phyloP scores from a whole-genome alignment of 2,113 vertebrate genomes.

The Corythornis cristatus region DNA sequence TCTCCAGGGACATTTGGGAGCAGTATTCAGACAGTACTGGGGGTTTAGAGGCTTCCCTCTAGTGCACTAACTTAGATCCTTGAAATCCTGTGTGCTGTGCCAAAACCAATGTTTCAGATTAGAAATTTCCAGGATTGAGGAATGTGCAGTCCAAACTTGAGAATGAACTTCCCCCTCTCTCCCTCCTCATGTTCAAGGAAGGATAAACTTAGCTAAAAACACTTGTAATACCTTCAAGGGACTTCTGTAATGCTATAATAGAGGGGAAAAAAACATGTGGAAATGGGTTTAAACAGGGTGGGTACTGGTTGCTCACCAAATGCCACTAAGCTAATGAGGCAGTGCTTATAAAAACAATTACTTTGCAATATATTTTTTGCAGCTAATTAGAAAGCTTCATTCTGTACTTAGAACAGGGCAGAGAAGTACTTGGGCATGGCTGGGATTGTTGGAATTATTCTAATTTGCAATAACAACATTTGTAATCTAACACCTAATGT shows the following conservation, averaged over 20 bases:
- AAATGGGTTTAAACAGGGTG: neutral
- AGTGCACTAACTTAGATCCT: neutral
- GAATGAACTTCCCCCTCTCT: neutral
- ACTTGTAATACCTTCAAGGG: neutral
- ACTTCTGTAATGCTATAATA: neutral
- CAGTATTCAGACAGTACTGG: rapidly evolving
- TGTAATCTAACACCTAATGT: neutral
- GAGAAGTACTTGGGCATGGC: neutral
- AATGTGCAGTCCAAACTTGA: rapidly evolving
- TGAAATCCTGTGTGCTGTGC: neutral
- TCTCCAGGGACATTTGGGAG: too few relatives aligned
- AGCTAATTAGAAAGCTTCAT: neutral
- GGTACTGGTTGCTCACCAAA: neutral
- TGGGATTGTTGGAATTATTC: neutral
- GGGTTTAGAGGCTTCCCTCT: neutral
- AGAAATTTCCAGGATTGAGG: neutral
- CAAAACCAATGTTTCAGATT: too few relatives aligned
- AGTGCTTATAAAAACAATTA: neutral
- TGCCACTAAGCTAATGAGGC: neutral
- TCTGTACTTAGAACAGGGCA: neutral
- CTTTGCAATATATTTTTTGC: neutral
- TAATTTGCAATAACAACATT: neutral
- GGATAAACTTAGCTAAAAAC: neutral
- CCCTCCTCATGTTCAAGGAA: neutral
- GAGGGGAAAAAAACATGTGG: neutral